Evolutionary conservation across 2,113 vertebrate genomes (phyloP).

Genomic region (Syrmaticus mikado): DNA sequence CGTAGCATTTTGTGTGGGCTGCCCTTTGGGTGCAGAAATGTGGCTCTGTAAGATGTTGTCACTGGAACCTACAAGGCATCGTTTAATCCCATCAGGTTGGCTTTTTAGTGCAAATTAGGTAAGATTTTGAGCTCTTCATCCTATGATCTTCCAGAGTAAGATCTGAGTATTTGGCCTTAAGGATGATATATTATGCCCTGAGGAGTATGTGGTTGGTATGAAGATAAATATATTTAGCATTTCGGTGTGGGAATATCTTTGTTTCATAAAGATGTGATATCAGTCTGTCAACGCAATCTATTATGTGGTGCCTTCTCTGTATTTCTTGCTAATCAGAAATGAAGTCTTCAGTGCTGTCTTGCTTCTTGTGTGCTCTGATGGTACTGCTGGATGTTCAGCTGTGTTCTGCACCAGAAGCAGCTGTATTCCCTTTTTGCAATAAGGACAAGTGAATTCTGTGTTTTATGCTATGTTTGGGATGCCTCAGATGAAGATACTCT

Average conservation of each 20-base stretch:
- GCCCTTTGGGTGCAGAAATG: not conserved
- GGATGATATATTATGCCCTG: not conserved
- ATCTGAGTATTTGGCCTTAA: not conserved
- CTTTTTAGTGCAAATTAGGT: constrained; percentile 21
- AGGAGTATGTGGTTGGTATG: not conserved
- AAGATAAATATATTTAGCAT: not conserved
- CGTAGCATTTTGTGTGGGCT: not conserved
- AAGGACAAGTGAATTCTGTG: not conserved
- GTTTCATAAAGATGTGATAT: not conserved
- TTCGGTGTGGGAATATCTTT: not conserved
- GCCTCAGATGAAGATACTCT: not conserved
- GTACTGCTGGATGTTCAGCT: not conserved
- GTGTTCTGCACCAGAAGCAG: not conserved
- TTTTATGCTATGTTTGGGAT: not conserved
- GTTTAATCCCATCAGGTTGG: not conserved
- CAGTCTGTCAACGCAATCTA: not conserved
- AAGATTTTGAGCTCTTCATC: not conserved
- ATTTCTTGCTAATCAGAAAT: not conserved
- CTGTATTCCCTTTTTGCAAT: not conserved
- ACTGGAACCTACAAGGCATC: not conserved
- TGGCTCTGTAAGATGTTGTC: not conserved
- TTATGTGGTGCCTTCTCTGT: not conserved
- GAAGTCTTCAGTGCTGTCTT: not conserved
- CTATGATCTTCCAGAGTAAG: not conserved
- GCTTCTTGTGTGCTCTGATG: not conserved